Evolutionary conservation across 1,140 invertebrate genomes (phyloP).

Genomic region (Dinoponera quadriceps): DNA sequence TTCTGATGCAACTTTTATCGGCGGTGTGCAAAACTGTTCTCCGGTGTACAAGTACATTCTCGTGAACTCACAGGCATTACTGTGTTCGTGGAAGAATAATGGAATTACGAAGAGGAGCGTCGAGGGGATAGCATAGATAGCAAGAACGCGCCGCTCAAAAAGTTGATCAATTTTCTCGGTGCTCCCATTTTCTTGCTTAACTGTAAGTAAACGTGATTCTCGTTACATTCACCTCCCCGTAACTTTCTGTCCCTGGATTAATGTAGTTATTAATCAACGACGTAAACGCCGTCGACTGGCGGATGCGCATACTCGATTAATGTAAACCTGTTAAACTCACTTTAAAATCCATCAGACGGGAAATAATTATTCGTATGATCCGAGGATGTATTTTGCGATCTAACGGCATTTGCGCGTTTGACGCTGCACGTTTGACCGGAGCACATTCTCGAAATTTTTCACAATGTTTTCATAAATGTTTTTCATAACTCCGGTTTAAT

Average conservation of each 20-base stretch:
- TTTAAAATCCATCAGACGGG: slow-evolving; percentile 21
- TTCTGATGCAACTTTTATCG: background rate
- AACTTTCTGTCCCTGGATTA: slow-evolving; percentile 76
- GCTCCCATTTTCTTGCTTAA: background rate
- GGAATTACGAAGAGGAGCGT: background rate
- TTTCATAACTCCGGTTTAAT: background rate
- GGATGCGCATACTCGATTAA: slow-evolving; percentile 41
- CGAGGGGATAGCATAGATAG: background rate
- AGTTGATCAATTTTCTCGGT: slow-evolving; percentile 1
- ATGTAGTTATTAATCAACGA: slow-evolving; percentile 82
- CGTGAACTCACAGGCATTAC: background rate
- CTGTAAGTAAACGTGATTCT: slow-evolving; percentile 3
- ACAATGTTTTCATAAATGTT: background rate
- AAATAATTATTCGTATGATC: slow-evolving; percentile 28
- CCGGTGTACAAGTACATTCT: background rate
- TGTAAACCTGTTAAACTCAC: slow-evolving; percentile 15
- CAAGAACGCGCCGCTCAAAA: background rate
- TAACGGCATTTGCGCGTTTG: background rate
- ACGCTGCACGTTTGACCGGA: background rate
- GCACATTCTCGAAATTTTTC: background rate
- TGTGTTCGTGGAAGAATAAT: background rate
- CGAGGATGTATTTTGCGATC: background rate
- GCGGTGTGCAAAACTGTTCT: too few species aligned
- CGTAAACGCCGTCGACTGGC: slow-evolving; percentile 73
- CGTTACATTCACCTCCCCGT: slow-evolving; percentile 24